These are phyloP conservation scores for Reticulitermes speratus DNA, from an alignment of 1,140 invertebrate species.

Conservation along the genomic window DNA sequence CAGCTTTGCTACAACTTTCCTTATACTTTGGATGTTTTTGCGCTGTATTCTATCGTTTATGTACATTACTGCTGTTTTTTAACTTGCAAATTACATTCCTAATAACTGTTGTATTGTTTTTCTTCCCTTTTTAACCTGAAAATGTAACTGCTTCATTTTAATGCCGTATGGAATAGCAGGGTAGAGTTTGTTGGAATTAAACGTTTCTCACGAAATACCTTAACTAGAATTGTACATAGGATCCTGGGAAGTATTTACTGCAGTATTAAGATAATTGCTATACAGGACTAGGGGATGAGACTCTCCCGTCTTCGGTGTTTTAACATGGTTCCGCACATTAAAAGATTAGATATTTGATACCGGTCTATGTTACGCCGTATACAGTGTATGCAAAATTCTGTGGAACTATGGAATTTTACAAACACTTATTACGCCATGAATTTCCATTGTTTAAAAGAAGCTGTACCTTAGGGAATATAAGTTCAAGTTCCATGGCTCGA, in stretches of 20 bases:
- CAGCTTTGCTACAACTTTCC: neutral
- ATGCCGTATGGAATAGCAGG: neutral
- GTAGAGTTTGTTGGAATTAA: neutral
- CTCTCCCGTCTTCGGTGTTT: neutral
- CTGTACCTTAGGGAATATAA: too few relatives aligned
- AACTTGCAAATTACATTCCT: neutral
- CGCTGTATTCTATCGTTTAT: neutral
- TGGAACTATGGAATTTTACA: neutral
- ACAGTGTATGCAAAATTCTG: neutral
- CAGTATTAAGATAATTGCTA: slow-evolving; percentile 8
- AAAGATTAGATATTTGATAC: slow-evolving; percentile 17
- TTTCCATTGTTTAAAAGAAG: too few relatives aligned
- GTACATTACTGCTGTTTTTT: neutral
- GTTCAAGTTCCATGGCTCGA: too few relatives aligned
- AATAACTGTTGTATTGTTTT: neutral
- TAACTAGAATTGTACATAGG: slow-evolving; percentile 13
- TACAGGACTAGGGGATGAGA: neutral
- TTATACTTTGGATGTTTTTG: neutral
- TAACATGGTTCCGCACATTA: neutral
- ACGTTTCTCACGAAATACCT: slow-evolving; percentile 6
- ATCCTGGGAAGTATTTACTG: neutral
- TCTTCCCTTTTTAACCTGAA: neutral
- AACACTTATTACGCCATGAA: too few relatives aligned
- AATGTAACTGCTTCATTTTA: neutral
- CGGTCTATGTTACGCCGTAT: neutral